Evolutionary conservation across 2,888 invertebrate genomes (phyloP).

Genomic region (Lobophora halterata): DNA sequence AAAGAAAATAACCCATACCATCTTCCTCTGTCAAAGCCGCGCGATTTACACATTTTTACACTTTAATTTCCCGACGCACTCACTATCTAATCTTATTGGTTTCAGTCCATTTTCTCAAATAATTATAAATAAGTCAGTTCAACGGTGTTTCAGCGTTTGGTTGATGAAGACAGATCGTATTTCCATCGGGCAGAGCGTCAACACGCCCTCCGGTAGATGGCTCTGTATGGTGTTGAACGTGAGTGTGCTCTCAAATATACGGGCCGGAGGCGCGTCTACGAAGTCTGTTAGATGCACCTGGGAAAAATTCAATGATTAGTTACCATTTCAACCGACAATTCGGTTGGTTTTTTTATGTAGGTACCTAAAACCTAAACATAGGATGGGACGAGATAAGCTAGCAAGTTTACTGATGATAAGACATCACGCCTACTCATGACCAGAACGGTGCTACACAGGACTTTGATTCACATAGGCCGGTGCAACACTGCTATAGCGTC

Average conservation of each 20-base stretch:
- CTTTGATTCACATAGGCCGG: no score
- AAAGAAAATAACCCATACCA: no score
- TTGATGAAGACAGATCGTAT: slow-evolving; percentile 76
- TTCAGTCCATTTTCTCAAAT: slow-evolving; percentile 21
- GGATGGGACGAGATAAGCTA: no score
- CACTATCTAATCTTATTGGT: neutral
- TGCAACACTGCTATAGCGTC: no score
- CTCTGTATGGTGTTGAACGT: slow-evolving; percentile 68
- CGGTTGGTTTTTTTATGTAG: no score
- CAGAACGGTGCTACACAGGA: no score
- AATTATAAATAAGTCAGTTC: slow-evolving; percentile 11
- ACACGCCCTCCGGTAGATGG: slow-evolving; percentile 42
- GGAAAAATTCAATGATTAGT: slow-evolving; percentile 38
- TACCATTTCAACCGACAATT: no score
- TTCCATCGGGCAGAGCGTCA: slow-evolving; percentile 81
- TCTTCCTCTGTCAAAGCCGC: no score
- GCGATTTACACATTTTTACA: neutral
- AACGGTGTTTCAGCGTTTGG: slow-evolving; percentile 48
- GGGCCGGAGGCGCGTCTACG: slow-evolving; percentile 57
- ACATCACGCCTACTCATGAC: no score
- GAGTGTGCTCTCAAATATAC: slow-evolving; percentile 71
- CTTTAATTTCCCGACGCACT: neutral
- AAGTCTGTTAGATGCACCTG: slow-evolving; percentile 76
- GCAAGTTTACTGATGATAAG: no score
- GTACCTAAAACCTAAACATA: no score